A percentile compares a stretch with the other conserved stretches of the same genome.
Conservation (phyloP, 2,888 invertebrate species). For the Platycheirus albimanus region DNA sequence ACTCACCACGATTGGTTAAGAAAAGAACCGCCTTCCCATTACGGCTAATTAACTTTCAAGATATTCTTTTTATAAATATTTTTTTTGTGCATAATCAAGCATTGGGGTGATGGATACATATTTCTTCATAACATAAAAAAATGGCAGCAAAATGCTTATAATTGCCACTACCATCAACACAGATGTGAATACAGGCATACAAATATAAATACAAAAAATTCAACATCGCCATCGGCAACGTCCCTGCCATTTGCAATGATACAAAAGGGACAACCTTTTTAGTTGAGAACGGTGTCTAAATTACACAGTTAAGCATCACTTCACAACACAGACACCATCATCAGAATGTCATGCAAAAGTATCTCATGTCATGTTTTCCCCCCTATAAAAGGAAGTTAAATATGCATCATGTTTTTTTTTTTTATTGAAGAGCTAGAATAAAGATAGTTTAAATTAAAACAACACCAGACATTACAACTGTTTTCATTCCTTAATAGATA, state of each 20-base stretch:
- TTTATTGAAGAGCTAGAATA: too few relatives aligned
- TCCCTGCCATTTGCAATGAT: constrained; percentile 59
- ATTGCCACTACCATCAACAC: constrained; percentile 52
- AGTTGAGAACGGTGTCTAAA: constrained; percentile 29
- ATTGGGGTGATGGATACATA: constrained; percentile 51
- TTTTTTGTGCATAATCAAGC: constrained; percentile 52
- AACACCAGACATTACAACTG: too few relatives aligned
- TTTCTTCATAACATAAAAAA: constrained; percentile 16
- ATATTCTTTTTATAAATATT: constrained; percentile 2
- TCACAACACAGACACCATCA: constrained; percentile 18
- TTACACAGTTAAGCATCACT: too few relatives aligned
- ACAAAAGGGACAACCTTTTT: constrained; percentile 61
- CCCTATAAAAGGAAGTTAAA: constrained; percentile 48
- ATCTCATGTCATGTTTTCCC: constrained; percentile 54
- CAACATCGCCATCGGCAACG: constrained; percentile 20
- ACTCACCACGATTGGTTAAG: constrained; percentile 46
- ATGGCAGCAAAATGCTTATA: constrained; percentile 27
- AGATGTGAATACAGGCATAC: constrained; percentile 32
- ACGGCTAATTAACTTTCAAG: constrained; percentile 63
- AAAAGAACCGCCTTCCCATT: constrained; percentile 53
- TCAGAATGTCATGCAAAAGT: constrained; percentile 30
- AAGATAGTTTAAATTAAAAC: too few relatives aligned
- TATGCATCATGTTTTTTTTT: constrained; percentile 36
- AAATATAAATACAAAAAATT: constrained; percentile 39
- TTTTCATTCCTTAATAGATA: too few relatives aligned